Conservation (phyloP, 1,140 invertebrate species). For the Zaprionus davidi region DNA sequence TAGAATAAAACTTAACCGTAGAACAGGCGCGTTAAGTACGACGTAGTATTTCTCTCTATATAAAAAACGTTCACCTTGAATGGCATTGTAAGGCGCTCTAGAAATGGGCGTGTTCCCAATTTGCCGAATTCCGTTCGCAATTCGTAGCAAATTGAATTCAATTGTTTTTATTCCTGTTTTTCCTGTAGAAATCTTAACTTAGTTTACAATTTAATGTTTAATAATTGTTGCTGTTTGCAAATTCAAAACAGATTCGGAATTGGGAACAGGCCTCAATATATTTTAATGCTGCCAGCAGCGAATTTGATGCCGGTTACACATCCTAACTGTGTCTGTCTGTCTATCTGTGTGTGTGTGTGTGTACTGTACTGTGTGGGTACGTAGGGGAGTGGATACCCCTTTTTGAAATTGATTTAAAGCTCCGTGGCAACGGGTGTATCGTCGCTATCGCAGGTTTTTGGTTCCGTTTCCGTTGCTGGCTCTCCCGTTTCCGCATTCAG, state of each 20-base stretch:
- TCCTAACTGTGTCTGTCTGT: conserved; percentile 14
- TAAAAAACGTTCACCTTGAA: conserved; percentile 48
- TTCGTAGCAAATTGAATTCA: background rate
- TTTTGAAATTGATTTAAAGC: conserved; percentile 18
- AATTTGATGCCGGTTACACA: conserved; percentile 42
- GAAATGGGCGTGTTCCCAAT: conserved; percentile 35
- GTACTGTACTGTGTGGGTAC: background rate
- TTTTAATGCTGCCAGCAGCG: conserved; percentile 71
- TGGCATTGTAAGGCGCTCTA: conserved; percentile 64
- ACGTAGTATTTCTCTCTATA: conserved; percentile 43
- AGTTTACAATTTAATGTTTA: background rate
- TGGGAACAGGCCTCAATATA: conserved; percentile 14
- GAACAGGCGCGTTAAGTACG: conserved; percentile 62
- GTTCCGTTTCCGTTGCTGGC: conserved; percentile 17
- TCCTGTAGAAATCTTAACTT: conserved; percentile 5
- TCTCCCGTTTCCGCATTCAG: conserved; percentile 24
- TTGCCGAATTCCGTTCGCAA: conserved; percentile 7
- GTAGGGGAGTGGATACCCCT: background rate
- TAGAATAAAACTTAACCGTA: conserved; percentile 52
- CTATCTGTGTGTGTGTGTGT: background rate
- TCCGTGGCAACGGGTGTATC: conserved; percentile 13
- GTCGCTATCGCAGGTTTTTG: conserved; percentile 16
- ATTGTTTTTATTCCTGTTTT: background rate
- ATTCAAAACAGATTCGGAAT: conserved; percentile 11
- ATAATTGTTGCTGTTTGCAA: background rate